Percentiles rank a stretch among this genome's conserved stretches.
These are phyloP conservation scores for Hiodon tergisus DNA, from an alignment of 2,113 vertebrate species.

Conservation along the genomic window DNA sequence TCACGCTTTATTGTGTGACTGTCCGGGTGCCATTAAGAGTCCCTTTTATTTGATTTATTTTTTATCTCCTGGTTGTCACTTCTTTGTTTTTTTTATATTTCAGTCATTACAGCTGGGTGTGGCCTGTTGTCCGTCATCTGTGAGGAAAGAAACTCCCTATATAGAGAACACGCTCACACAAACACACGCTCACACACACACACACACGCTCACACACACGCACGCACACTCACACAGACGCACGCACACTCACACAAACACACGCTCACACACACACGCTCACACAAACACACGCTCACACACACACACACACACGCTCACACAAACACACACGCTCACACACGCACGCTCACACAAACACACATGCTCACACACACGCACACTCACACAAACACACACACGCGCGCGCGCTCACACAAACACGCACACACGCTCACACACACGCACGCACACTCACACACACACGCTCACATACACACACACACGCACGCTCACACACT, in stretches of 20 bases:
- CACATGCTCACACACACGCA: too few relatives aligned
- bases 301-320: too few relatives aligned
- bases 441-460: too few relatives aligned
- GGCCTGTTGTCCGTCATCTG: constrained; percentile 51
- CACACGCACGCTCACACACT: too few relatives aligned
- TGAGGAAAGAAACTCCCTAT: constrained; percentile 30
- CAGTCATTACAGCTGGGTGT: constrained; percentile 86
- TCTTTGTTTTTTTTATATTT: constrained; percentile 56
- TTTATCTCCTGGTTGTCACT: constrained; percentile 28
- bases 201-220: constrained; percentile 48
- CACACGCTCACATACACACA: too few relatives aligned
- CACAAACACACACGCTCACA: too few relatives aligned
- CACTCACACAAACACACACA: too few relatives aligned
- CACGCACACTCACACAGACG: neutral
- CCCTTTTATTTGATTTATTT: constrained; percentile 45
- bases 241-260: neutral
- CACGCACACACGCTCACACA: too few relatives aligned
- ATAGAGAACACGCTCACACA: constrained; percentile 28
- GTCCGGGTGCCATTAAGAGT: constrained; percentile 86
- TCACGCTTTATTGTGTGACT: constrained; percentile 90
- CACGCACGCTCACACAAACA: too few relatives aligned
- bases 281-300: too few relatives aligned
- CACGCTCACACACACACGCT: neutral
- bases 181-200: constrained; percentile 36
- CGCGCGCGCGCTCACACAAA: too few relatives aligned